Percentiles rank a stretch among this genome's conserved stretches.
Conservation (phyloP, 2,113 vertebrate species). For the Patagioenas fasciata region DNA sequence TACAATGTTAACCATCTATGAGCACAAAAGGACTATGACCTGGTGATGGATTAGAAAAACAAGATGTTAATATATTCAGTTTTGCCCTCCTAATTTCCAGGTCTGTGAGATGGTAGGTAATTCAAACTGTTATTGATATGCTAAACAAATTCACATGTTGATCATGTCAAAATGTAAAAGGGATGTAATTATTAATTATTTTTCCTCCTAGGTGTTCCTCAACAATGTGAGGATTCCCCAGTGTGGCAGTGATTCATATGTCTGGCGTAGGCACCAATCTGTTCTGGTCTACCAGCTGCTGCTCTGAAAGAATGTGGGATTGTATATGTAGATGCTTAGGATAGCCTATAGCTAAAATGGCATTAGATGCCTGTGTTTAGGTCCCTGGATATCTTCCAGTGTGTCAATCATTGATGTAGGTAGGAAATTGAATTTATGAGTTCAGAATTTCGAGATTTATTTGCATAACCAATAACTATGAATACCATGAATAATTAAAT, state of each 20-base stretch:
- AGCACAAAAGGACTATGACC: neutral
- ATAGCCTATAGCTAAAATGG: neutral
- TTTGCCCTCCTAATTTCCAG: neutral
- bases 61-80: neutral
- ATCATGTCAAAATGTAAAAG: neutral
- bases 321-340: neutral
- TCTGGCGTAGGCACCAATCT: neutral
- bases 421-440: neutral
- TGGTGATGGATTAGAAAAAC: neutral
- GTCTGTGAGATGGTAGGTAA: neutral
- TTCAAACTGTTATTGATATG: neutral
- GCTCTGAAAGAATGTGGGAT: neutral
- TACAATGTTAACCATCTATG: neutral
- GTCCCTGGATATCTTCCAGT: neutral
- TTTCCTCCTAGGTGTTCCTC: neutral
- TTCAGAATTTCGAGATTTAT: neutral
- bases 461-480: neutral
- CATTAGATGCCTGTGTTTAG: neutral
- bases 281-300: neutral
- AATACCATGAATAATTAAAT: neutral
- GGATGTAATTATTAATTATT: neutral
- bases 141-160: neutral
- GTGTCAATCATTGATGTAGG: neutral
- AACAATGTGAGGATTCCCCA: neutral
- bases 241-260: neutral